Evolutionary conservation across 2,113 vertebrate genomes (phyloP).

Genomic region (Apteryx mantelli): DNA sequence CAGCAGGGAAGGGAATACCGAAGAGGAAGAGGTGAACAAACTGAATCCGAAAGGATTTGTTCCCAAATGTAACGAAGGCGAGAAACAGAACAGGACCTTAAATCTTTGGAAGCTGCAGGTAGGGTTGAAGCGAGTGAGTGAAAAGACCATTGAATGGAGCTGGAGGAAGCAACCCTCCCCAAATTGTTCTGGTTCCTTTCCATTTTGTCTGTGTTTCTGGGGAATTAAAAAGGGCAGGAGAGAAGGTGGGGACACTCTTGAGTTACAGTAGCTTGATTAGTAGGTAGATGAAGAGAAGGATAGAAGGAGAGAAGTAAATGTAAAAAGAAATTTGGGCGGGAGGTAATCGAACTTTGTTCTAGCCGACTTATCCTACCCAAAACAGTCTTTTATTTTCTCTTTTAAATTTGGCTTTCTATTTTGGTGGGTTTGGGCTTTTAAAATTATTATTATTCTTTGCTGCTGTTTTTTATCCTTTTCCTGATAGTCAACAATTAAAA

Average conservation of each 20-base stretch:
- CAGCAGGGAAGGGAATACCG: not conserved
- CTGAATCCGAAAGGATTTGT: not conserved
- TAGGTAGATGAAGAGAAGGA: not conserved
- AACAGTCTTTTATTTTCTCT: not conserved
- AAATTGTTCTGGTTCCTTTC: not conserved
- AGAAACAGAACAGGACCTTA: not conserved
- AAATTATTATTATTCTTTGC: not conserved
- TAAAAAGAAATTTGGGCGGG: not conserved
- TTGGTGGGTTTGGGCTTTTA: not conserved
- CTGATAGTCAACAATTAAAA: not conserved
- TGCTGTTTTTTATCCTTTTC: not conserved
- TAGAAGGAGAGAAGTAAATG: constrained; percentile 3
- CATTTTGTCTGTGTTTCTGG: not conserved
- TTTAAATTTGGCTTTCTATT: not conserved
- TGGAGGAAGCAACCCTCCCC: not conserved
- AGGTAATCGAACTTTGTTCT: constrained; percentile 2
- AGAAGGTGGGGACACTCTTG: not conserved
- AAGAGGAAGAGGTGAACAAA: not conserved
- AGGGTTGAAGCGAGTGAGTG: not conserved
- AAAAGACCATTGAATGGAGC: not conserved
- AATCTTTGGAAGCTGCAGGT: not conserved
- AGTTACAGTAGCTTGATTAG: constrained; percentile 23
- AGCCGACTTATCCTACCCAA: not conserved
- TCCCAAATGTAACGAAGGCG: not conserved
- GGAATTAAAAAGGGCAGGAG: not conserved